Conservation (phyloP, 23 tunicate species). For the Oikopleura albicans region DNA sequence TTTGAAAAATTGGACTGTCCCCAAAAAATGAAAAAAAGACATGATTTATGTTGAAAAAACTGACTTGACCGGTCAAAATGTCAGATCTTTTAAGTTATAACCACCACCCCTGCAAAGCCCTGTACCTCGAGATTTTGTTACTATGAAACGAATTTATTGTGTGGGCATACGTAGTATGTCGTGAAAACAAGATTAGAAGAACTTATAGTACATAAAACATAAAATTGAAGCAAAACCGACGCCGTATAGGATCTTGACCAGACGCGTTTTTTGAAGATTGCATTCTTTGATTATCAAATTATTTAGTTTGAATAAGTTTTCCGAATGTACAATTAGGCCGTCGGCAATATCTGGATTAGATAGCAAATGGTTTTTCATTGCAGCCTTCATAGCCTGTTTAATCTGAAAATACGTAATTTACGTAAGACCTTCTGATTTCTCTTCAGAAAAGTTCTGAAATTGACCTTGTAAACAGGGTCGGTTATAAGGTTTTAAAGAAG, state of each 20-base stretch:
- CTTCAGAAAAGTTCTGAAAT: neutral
- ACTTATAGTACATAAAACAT: neutral
- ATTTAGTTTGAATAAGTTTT: neutral
- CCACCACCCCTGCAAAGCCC: too few relatives aligned
- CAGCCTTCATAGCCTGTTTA: neutral
- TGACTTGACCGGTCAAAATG: too few relatives aligned
- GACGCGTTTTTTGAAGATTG: neutral
- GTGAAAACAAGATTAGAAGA: neutral
- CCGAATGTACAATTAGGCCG: neutral
- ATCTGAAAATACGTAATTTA: neutral
- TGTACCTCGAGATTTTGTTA: too few relatives aligned
- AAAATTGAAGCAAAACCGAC: neutral
- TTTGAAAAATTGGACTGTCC: too few relatives aligned
- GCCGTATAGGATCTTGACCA: neutral
- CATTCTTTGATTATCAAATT: slow-evolving; percentile 10
- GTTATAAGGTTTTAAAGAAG: too few relatives aligned
- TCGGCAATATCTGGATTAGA: neutral
- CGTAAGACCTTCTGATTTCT: neutral
- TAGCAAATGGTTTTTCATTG: neutral
- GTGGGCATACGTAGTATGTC: too few relatives aligned
- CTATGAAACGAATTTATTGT: too few relatives aligned
- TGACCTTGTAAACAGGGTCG: too few relatives aligned
- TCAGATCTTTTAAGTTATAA: too few relatives aligned
- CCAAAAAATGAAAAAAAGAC: too few relatives aligned
- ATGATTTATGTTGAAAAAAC: too few relatives aligned